A percentile compares a stretch with the other conserved stretches of the same genome.
These are phyloP conservation scores for Tethea ocularis DNA, from an alignment of 2,888 invertebrate genomes.

Conservation along the genomic window DNA sequence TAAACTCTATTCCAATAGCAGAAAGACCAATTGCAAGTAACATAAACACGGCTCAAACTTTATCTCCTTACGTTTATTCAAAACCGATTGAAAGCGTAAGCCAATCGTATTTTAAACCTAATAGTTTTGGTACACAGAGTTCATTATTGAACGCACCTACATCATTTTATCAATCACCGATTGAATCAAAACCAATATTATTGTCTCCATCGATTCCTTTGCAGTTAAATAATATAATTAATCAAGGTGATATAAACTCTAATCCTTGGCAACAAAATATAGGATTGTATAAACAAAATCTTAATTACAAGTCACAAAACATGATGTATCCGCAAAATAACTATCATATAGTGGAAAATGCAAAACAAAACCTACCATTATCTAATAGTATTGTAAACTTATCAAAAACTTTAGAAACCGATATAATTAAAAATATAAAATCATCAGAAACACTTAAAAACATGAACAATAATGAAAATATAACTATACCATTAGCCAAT, in stretches of 20 bases:
- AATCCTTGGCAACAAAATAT: background rate
- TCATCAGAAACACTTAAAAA: slow-evolving; percentile 14
- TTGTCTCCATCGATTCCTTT: background rate
- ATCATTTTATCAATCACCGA: background rate
- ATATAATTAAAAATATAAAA: slow-evolving; percentile 12
- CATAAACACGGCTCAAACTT: background rate
- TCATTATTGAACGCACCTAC: background rate
- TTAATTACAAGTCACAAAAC: background rate
- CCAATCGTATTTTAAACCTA: background rate
- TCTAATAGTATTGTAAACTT: slow-evolving; percentile 5
- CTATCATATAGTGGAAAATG: background rate
- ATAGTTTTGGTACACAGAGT: background rate
- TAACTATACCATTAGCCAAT: slow-evolving; percentile 20
- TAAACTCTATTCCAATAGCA: background rate
- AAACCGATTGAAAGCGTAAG: background rate
- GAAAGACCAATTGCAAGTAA: background rate
- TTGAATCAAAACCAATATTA: background rate
- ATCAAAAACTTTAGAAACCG: background rate
- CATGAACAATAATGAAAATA: slow-evolving; percentile 8
- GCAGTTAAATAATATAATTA: background rate
- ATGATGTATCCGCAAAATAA: background rate
- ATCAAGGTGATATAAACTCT: background rate
- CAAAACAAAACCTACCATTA: slow-evolving; percentile 1
- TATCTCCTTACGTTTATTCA: background rate
- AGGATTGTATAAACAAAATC: background rate